phyloP scores from a whole-genome alignment of 2,888 invertebrate genomes.

The Cremastinae sp. region DNA sequence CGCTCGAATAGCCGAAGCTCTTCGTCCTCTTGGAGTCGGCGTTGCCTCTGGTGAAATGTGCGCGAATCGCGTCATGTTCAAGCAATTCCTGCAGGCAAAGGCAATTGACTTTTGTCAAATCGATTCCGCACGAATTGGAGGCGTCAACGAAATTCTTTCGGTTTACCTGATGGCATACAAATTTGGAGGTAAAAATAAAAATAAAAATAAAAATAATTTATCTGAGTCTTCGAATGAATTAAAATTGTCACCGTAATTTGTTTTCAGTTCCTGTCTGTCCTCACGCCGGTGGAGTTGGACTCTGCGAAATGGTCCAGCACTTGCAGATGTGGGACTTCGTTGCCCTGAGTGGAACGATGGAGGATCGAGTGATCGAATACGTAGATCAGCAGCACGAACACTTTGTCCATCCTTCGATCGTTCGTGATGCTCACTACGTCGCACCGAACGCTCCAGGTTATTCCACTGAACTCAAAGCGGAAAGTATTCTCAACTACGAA shows the following conservation, averaged over 20 bases:
- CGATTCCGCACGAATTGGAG: conserved; percentile 93
- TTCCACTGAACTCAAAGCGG: conserved; percentile 88
- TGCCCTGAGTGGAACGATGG: conserved; percentile 86
- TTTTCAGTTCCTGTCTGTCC: conserved; percentile 93
- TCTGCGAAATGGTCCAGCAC: conserved; percentile 97
- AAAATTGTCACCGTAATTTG: no score
- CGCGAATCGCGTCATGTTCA: conserved; percentile 95
- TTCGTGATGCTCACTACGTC: conserved; percentile 87
- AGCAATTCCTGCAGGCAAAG: conserved; percentile 91
- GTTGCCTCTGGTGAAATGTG: conserved; percentile 97
- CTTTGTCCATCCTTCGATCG: conserved; percentile 87
- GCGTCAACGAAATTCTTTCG: conserved; percentile 92
- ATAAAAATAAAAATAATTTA: no score
- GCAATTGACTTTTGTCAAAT: conserved; percentile 95
- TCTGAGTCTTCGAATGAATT: no score
- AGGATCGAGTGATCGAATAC: conserved; percentile 90
- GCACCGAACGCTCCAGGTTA: conserved; percentile 91
- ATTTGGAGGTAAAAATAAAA: conserved; percentile 85
- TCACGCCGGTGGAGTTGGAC: conserved; percentile 96
- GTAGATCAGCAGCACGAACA: conserved; percentile 96
- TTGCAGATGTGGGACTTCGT: conserved; percentile 94
- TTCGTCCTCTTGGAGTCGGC: conserved; percentile 88
- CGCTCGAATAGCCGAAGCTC: conserved; percentile 87
- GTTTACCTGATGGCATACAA: conserved; percentile 95
- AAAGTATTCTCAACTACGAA: conserved; percentile 85